These are phyloP conservation scores for Oryctolagus cuniculus DNA, from an alignment of 2,113 vertebrate genomes.

Conservation along the genomic window mOryCun1.1 NC_091432.1:208222001-208222500, in stretches of 20 bases:
- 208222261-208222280: background rate
- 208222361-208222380: background rate
- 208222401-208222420: background rate
- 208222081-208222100: background rate
- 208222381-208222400: background rate
- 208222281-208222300: background rate
- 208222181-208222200: background rate
- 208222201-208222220: background rate
- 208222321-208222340: background rate
- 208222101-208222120: background rate
- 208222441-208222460: background rate
- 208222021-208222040: background rate
- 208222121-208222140: background rate
- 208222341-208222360: background rate
- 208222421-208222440: background rate
- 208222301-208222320: background rate
- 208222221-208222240: background rate
- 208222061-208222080: background rate
- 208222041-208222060: background rate
- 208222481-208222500: background rate
- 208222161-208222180: background rate
- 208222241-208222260: background rate
- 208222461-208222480: background rate
- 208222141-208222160: slow-evolving; percentile 16
- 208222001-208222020: background rate